Conservation (phyloP, 2,797 vertebrate genomes). For the Melanotaenia boesemani region DNA sequence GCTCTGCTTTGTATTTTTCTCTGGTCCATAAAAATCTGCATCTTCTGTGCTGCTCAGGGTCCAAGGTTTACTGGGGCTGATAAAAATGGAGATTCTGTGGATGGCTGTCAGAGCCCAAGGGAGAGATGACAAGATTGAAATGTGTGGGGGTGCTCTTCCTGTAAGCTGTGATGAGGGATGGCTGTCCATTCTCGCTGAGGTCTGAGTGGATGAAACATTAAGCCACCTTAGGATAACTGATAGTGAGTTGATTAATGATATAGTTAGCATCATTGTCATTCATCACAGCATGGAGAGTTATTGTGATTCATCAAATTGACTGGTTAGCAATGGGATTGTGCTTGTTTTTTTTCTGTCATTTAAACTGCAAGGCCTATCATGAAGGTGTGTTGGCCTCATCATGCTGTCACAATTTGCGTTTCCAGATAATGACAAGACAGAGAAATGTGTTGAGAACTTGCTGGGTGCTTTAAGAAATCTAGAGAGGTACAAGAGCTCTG, state of each 20-base stretch:
- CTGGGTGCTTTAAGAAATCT: constrained; percentile 12
- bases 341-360: constrained; percentile 60
- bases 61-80: constrained; percentile 72
- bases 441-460: constrained; percentile 37
- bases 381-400: constrained; percentile 28
- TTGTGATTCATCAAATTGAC: constrained; percentile 70
- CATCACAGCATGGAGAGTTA: constrained; percentile 60
- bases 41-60: constrained; percentile 57
- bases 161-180: constrained; percentile 72
- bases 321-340: constrained; percentile 67
- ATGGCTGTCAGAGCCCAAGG: constrained; percentile 59
- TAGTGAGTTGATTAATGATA: constrained; percentile 74
- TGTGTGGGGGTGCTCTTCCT: constrained; percentile 65
- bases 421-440: constrained; percentile 49
- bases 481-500: background rate
- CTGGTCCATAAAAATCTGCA: constrained; percentile 70
- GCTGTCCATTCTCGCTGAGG: constrained; percentile 66
- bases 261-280: constrained; percentile 76
- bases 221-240: constrained; percentile 77
- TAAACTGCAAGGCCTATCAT: constrained; percentile 44
- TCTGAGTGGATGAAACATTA: constrained; percentile 79
- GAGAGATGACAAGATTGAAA: constrained; percentile 79
- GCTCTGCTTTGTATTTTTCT: constrained; percentile 50
- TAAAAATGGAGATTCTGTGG: constrained; percentile 77
- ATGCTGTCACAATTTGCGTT: constrained; percentile 41